Conservation (phyloP, 2,888 invertebrate species). For the Drosophila picticornis region DNA sequence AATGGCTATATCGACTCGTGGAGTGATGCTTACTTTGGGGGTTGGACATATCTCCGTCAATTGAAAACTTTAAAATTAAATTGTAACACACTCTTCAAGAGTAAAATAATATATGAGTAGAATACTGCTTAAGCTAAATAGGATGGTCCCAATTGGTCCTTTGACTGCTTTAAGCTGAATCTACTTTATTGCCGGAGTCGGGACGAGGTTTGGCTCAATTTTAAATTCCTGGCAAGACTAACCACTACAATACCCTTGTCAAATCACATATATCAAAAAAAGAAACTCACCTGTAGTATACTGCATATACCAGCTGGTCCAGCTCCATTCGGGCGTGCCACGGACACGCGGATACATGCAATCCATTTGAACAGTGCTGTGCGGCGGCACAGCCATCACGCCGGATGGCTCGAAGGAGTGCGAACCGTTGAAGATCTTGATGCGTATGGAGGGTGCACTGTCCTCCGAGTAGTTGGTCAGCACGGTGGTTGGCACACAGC, state of each 20-base stretch:
- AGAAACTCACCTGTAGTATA: slow-evolving; percentile 89
- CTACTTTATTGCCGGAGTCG: neutral
- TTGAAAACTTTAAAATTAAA: neutral
- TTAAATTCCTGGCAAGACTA: too few species aligned
- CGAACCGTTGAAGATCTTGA: slow-evolving; percentile 91
- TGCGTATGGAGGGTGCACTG: slow-evolving; percentile 92
- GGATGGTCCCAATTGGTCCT: neutral
- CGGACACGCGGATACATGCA: slow-evolving; percentile 91
- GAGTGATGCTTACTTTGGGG: neutral
- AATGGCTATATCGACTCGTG: neutral
- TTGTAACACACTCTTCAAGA: neutral
- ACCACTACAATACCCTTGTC: too few species aligned
- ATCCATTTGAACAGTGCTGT: slow-evolving; percentile 91
- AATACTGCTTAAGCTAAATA: neutral
- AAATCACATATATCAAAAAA: neutral
- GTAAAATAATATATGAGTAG: neutral
- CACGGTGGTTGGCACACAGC: slow-evolving; percentile 94
- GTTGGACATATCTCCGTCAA: neutral
- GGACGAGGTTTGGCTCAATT: neutral
- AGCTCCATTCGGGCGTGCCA: slow-evolving; percentile 95
- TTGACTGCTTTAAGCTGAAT: neutral
- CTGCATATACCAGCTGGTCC: slow-evolving; percentile 92
- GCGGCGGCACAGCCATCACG: slow-evolving; percentile 92
- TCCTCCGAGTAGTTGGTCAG: slow-evolving; percentile 95
- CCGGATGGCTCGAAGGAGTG: slow-evolving; percentile 93